A percentile compares a stretch with the other conserved stretches of the same genome.
Evolutionary conservation across 37 sponge, comb jelly and placozoan genomes (phyloP).

Genomic region (Theonella swinhoei): DNA sequence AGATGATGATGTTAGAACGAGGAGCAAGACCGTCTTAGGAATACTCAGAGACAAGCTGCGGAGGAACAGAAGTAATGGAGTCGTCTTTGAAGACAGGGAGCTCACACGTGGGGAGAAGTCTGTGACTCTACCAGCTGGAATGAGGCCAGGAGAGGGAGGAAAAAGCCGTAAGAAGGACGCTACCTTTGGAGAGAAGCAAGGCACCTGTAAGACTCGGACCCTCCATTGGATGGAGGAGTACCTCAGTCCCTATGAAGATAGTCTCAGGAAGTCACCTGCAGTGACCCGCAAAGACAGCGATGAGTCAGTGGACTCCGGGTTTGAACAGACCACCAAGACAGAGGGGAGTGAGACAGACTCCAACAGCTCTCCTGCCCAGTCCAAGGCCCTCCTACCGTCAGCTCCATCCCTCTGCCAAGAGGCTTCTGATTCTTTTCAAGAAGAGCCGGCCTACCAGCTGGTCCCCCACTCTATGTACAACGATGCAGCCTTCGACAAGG

Average conservation of each 20-base stretch:
- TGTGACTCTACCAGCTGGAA: conserved; percentile 49
- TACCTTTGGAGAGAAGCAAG: not conserved
- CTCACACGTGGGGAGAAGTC: conserved; percentile 24
- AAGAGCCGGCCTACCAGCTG: not conserved
- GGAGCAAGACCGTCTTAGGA: conserved; percentile 1
- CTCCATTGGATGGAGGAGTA: conserved; percentile 47
- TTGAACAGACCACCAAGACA: not conserved
- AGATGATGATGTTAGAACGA: conserved; percentile 2
- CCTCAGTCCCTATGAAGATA: conserved; percentile 27
- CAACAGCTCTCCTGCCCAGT: conserved; percentile 3
- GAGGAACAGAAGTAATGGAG: conserved; percentile 13
- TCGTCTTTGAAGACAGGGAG: not conserved
- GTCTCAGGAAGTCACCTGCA: not conserved
- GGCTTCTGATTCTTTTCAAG: not conserved
- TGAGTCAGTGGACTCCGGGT: conserved; percentile 52
- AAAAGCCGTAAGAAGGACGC: not conserved
- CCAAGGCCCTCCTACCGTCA: not conserved
- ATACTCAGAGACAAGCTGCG: conserved; percentile 23
- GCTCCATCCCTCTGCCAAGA: not conserved
- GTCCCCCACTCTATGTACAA: conserved; percentile 40
- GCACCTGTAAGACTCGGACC: conserved; percentile 30
- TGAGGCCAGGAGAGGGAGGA: not conserved
- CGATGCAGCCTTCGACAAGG: conserved; percentile 56
- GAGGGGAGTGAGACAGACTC: not conserved
- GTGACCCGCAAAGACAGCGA: conserved; percentile 45